Percentiles rank a stretch among this genome's conserved stretches.
Evolutionary conservation across 2,888 invertebrate species (phyloP).

Genomic region (Lasioglossum vierecki): DNA sequence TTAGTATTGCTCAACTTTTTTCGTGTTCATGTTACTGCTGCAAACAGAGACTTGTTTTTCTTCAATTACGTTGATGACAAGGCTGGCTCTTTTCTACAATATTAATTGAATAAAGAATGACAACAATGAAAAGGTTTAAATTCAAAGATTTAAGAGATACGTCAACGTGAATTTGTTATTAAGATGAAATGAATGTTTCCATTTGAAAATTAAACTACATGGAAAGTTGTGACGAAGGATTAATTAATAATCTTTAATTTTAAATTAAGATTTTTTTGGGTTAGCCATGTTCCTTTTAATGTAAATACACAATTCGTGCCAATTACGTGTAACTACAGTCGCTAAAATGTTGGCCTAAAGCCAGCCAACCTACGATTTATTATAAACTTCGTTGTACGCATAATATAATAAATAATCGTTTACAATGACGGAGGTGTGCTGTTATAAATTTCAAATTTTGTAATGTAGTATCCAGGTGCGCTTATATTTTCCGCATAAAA

Average conservation of each 20-base stretch:
- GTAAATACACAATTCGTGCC: neutral
- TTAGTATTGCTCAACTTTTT: neutral
- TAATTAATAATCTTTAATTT: neutral
- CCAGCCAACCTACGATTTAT: neutral
- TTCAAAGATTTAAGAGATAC: neutral
- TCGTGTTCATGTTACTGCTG: neutral
- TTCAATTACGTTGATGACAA: neutral
- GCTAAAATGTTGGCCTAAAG: neutral
- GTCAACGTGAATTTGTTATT: neutral
- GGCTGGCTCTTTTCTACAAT: too few relatives aligned
- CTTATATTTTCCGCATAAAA: neutral
- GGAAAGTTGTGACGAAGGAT: neutral
- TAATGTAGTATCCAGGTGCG: neutral
- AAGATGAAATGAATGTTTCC: neutral
- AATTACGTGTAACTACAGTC: neutral
- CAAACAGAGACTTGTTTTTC: neutral
- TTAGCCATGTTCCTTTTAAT: neutral
- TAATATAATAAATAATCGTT: neutral
- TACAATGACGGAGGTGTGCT: neutral
- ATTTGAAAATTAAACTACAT: neutral
- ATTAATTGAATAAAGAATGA: neutral
- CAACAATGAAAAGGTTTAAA: too few relatives aligned
- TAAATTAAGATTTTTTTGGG: neutral
- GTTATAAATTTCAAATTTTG: neutral
- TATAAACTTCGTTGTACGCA: neutral